Evolutionary conservation across 2,888 invertebrate genomes (phyloP).

Genomic region (Cyclophora albipunctata): DNA sequence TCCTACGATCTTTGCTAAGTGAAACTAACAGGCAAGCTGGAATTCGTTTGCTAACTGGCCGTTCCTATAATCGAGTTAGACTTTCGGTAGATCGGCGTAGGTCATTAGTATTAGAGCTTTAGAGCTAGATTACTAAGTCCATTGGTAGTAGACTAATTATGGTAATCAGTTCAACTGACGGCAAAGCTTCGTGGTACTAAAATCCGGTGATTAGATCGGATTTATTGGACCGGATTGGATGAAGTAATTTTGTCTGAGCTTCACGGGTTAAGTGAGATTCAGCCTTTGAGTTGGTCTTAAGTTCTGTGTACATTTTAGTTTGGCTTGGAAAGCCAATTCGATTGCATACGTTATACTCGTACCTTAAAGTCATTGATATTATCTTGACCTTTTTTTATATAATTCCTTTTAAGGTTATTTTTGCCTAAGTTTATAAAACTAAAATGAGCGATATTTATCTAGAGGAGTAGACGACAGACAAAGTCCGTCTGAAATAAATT

Average conservation of each 20-base stretch:
- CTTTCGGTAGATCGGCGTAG: slow-evolving; percentile 14
- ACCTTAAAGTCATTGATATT: too few species aligned
- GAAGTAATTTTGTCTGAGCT: not conserved
- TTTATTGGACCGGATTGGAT: too few species aligned
- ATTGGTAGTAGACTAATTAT: slow-evolving; percentile 14
- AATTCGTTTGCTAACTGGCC: slow-evolving; percentile 16
- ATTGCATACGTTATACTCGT: too few species aligned
- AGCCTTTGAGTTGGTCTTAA: too few species aligned
- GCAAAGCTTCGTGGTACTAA: slow-evolving; percentile 14
- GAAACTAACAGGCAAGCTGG: slow-evolving; percentile 13
- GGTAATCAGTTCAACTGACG: slow-evolving; percentile 16
- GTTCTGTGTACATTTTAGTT: too few species aligned
- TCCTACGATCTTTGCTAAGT: not conserved
- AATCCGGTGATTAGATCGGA: slow-evolving; percentile 3
- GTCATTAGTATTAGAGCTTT: slow-evolving; percentile 12
- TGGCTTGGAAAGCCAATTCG: too few species aligned
- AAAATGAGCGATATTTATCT: too few species aligned
- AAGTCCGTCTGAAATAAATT: too few species aligned
- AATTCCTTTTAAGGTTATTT: too few species aligned
- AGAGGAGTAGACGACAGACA: too few species aligned
- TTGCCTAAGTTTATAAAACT: too few species aligned
- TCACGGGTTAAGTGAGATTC: not conserved
- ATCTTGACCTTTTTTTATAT: too few species aligned
- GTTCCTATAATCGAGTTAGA: slow-evolving; percentile 19
- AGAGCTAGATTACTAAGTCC: slow-evolving; percentile 11